Conservation (phyloP, 2,888 invertebrate species). For the Trileptium ribeirensis region DNA sequence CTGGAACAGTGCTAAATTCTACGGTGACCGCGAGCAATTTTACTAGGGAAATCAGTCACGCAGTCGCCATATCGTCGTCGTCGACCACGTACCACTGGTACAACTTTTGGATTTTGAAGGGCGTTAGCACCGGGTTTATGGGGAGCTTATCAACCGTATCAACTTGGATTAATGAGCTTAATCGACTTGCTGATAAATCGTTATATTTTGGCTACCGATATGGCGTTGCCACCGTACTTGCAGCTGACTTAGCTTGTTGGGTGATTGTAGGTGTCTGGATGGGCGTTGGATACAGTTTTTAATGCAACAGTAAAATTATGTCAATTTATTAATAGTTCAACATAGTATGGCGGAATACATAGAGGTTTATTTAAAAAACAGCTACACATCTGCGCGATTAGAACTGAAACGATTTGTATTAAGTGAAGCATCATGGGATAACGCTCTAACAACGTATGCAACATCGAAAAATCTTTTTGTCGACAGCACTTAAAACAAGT, state of each 20-base stretch:
- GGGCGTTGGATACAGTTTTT: neutral
- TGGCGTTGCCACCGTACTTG: neutral
- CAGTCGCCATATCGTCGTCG: no score
- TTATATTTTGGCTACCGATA: neutral
- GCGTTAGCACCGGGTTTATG: neutral
- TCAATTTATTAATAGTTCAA: no score
- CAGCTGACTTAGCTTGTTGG: neutral
- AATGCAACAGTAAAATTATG: no score
- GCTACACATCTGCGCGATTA: no score
- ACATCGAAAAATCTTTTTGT: no score
- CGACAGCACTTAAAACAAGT: no score
- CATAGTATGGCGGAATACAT: no score
- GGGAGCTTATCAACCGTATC: neutral
- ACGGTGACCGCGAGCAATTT: neutral
- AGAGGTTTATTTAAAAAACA: no score
- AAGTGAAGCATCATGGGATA: no score
- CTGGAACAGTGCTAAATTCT: neutral
- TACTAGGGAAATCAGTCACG: neutral
- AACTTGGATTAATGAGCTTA: constrained; percentile 2
- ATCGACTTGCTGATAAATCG: neutral
- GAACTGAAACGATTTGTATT: no score
- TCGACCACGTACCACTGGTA: neutral
- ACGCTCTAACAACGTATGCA: no score
- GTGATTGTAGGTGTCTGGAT: constrained; percentile 1
- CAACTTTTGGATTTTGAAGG: neutral